Evolutionary conservation across 2,113 vertebrate species (phyloP), one percentile per base, ranked within the genome.

Genomic region (Tringa solitaria): DNA sequence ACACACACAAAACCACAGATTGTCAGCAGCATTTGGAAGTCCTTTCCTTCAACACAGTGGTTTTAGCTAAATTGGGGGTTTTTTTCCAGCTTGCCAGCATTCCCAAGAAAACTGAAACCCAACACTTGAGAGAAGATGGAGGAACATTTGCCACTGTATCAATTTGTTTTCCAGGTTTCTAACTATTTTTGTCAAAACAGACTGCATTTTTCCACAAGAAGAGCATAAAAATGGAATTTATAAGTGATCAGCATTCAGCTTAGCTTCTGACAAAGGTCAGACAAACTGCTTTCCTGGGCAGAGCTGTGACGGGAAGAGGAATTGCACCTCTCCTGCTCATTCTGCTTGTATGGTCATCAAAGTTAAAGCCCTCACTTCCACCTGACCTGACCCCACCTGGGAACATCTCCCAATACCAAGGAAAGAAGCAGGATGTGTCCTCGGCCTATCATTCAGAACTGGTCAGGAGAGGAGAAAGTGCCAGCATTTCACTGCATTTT

Each of bases 21-120:
- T 2, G 27, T 22, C 61, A 6, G 1, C 35, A 18, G 21, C 5
- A 18, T 28, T 74, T n/a, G 9, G 2, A 1, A 30, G 32, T 22
- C 33, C 13, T 57, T 51, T 64, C 59, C 30, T 37, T 15, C 43
- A 53, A 33, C 41, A 37, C 11, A 3, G 10, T 23, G 27, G 13
- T 41, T 83, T 79, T 3, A 4, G 43, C 14, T 43, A 28, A 80
- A 61, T 53, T n/a, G 8, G 10, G 10, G n/a, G 10, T n/a, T 67
- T 59, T 53, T 39, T 53, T 37, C 67, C 46, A 43, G 19, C 1
- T 87, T 67, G 11, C 26, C 37, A 84, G 27, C 6, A 24, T 77
- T 73, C 59, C 53, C 4, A 4, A 51, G 43, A 63, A 80, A 92
- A 87, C 27, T 12, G 21, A 68, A 59, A 57, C 5, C 2, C 17